These are phyloP conservation scores for Omphaloscelis lunosa DNA, from an alignment of 2,888 invertebrate species.

Conservation along the genomic window DNA sequence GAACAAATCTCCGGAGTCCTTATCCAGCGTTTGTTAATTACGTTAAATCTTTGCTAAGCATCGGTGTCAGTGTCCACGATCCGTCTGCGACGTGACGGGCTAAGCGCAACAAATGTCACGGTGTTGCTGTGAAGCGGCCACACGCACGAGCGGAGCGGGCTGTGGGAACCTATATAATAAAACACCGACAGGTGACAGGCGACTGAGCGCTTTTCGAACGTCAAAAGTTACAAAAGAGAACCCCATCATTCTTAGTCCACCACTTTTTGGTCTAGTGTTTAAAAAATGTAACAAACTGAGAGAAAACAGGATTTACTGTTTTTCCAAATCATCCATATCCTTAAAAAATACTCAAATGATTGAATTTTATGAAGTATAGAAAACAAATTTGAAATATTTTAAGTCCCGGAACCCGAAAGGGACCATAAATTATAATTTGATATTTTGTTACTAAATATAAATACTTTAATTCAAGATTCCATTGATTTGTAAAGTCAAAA, in stretches of 20 bases:
- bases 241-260: no score
- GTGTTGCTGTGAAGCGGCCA: slow-evolving; percentile 14
- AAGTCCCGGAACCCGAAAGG: not conserved
- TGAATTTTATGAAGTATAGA: not conserved
- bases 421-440: not conserved
- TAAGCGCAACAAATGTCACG: slow-evolving; percentile 62
- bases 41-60: slow-evolving; percentile 56
- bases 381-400: not conserved
- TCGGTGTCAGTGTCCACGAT: slow-evolving; percentile 44
- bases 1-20: slow-evolving; percentile 45
- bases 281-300: not conserved
- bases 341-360: not conserved
- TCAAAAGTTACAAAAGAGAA: not conserved
- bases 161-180: not conserved
- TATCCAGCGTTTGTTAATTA: slow-evolving; percentile 54
- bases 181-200: no score
- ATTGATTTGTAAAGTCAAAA: not conserved
- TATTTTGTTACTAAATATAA: not conserved
- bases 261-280: not conserved
- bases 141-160: slow-evolving; percentile 12
- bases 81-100: slow-evolving; percentile 47
- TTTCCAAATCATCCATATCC: not conserved
- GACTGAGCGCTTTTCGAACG: not conserved
- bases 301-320: not conserved
- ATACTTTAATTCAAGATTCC: not conserved